Conservation (phyloP, 2,113 vertebrate species). For the Entelurus aequoreus region DNA sequence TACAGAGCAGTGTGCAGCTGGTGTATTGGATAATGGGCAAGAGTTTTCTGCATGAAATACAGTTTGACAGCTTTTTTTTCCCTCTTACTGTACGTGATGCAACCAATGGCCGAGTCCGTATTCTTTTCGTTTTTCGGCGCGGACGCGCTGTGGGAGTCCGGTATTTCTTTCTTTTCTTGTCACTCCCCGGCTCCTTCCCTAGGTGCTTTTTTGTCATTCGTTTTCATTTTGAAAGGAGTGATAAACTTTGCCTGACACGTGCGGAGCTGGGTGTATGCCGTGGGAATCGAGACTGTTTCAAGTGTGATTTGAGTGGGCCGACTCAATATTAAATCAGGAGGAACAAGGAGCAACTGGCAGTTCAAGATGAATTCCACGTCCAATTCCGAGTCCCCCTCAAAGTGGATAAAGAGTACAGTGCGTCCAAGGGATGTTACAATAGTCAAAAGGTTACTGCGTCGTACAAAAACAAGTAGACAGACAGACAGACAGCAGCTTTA, state of each 20-base stretch:
- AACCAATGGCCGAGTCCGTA: conserved; percentile 38
- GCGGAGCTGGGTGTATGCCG: neutral
- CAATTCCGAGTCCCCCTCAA: too few relatives aligned
- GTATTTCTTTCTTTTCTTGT: conserved; percentile 19
- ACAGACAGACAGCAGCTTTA: too few relatives aligned
- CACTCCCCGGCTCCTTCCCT: conserved; percentile 9
- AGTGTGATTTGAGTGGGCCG: neutral
- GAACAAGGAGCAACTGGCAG: too few relatives aligned
- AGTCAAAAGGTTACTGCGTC: too few relatives aligned
- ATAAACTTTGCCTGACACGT: conserved; percentile 22
- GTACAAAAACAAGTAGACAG: too few relatives aligned
- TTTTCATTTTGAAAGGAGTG: conserved; percentile 22
- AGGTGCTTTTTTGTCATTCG: neutral
- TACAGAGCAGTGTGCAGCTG: conserved; percentile 45
- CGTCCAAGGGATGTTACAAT: too few relatives aligned
- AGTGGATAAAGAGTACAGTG: too few relatives aligned
- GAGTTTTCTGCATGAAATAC: conserved; percentile 60
- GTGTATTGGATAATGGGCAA: conserved; percentile 61
- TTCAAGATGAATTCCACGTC: too few relatives aligned
- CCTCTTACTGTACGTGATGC: conserved; percentile 11
- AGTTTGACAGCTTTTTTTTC: conserved; percentile 57
- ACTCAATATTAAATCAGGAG: neutral
- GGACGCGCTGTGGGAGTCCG: conserved; percentile 16
- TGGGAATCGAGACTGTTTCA: too few relatives aligned
- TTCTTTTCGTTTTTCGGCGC: conserved; percentile 35